These are phyloP conservation scores for Chloroclystis v-ata DNA, from an alignment of 2,888 invertebrate species.

Conservation along the genomic window DNA sequence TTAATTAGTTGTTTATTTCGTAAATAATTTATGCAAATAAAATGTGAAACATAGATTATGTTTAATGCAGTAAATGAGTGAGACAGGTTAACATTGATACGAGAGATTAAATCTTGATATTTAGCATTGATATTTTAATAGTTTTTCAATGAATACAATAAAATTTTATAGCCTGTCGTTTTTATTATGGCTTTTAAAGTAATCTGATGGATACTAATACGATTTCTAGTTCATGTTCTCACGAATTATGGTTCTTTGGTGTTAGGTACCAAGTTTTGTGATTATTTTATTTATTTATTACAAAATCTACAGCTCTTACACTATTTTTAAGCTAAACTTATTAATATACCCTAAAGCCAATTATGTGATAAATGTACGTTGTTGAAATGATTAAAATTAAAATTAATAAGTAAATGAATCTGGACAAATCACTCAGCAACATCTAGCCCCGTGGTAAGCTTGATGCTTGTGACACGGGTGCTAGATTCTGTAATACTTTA, in stretches of 20 bases:
- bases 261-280: too few relatives aligned
- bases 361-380: too few relatives aligned
- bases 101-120: constrained; percentile 18
- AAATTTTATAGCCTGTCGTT: not conserved
- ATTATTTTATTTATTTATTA: not conserved
- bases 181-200: not conserved
- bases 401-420: too few relatives aligned
- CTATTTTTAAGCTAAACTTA: too few relatives aligned
- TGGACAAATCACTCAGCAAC: too few relatives aligned
- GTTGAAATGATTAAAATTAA: too few relatives aligned
- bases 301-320: too few relatives aligned
- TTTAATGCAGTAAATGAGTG: constrained; percentile 18
- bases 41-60: constrained; percentile 20
- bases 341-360: too few relatives aligned
- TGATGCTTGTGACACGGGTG: too few relatives aligned
- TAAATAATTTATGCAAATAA: constrained; percentile 30
- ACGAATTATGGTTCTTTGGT: not conserved
- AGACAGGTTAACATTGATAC: constrained; percentile 8
- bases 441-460: too few relatives aligned
- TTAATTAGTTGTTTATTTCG: constrained; percentile 33
- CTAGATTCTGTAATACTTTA: too few relatives aligned
- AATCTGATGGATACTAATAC: not conserved
- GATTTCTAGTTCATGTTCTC: too few relatives aligned
- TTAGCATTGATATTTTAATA: constrained; percentile 1
- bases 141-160: constrained; percentile 5